Percentiles rank a stretch among this genome's conserved stretches.
Conservation (phyloP, 2,888 invertebrate species). For the Liopterus haemorrhoidalis region DNA sequence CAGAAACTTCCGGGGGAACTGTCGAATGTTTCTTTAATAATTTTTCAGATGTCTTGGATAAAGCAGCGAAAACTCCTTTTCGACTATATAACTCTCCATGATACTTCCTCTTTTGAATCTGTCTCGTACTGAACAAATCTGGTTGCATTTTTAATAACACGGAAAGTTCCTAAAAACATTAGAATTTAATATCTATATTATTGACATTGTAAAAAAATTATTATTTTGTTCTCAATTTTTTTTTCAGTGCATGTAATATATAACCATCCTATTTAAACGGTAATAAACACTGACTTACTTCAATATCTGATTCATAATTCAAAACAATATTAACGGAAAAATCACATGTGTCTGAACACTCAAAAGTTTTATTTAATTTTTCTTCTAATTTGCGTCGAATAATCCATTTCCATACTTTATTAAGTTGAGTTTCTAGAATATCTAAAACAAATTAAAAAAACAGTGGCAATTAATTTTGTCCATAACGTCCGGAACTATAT, state of each 20-base stretch:
- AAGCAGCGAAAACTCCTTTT: slow-evolving; percentile 55
- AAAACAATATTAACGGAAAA: slow-evolving; percentile 57
- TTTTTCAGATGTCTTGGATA: slow-evolving; percentile 47
- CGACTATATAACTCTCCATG: slow-evolving; percentile 57
- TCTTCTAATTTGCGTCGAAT: slow-evolving; percentile 56
- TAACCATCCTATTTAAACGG: no score
- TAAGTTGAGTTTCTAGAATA: slow-evolving; percentile 53
- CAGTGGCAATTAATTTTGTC: no score
- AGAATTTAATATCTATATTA: no score
- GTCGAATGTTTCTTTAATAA: slow-evolving; percentile 49
- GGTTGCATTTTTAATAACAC: slow-evolving; percentile 47
- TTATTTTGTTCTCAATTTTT: slow-evolving; percentile 1
- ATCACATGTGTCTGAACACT: slow-evolving; percentile 54
- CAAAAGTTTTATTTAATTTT: slow-evolving; percentile 51
- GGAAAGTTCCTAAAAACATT: slow-evolving; percentile 44
- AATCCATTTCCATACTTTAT: slow-evolving; percentile 76
- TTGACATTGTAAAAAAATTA: no score
- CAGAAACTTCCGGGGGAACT: slow-evolving; percentile 51
- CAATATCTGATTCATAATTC: slow-evolving; percentile 51
- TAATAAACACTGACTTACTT: no score
- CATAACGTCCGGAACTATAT: no score
- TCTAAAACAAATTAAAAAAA: no score
- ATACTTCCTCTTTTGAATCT: slow-evolving; percentile 43
- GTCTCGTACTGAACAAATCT: slow-evolving; percentile 44
- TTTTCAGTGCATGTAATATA: background rate